Evolutionary conservation across 1,140 invertebrate species (phyloP), one percentile per base, ranked within the genome.

Genomic region (Pseudomyrmex concolor): DNA sequence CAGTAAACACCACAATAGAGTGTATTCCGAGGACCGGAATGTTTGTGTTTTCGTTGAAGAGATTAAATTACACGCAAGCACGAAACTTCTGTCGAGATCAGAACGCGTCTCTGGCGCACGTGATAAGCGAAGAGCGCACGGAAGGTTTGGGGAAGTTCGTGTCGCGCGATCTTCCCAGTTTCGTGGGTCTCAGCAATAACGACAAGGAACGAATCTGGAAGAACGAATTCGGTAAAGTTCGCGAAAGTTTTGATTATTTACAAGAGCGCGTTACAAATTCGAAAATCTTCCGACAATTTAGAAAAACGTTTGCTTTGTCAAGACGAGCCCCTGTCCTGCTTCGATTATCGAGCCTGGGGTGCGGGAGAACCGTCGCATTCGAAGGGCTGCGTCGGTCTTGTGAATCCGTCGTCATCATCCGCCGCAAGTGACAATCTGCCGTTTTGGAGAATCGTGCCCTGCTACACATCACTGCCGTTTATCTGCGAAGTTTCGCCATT

Each of bases 271-370:
- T 25, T 25, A 3, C 2, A 2, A 25, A 3, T 25, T 25, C 25
- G 3, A 67, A 34, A 15, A 57, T 70, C 17, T 19, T 78, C 12
- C 10, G 25, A 12, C 7, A 10, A 50, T 12, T 10, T n/a, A 19
- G 1, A 25, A 51, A 22, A 15, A 1, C 12, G 51, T 12, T 4
- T 15, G 63, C 51, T 83, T 83, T 13, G 43, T 82, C 57, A 94
- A 96, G 94, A n/a, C 51, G 94, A 95, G 72, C 86, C 91, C 4
- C 71, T 97, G 68, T 92, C 93, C 7, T 97, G 96, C 88, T 94
- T 94, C 0, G 93, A 94, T 7, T 96, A 95, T 86, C 93, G 96
- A 48, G 96, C 96, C 12, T 97, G 96, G 96, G 95, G 95, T 1
- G 95, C 95, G 4, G 95, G 95, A 0, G 94, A 96, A 86, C 96